phyloP scores from a whole-genome alignment of 2,888 invertebrate species.

The Watsonalla cultraria region DNA sequence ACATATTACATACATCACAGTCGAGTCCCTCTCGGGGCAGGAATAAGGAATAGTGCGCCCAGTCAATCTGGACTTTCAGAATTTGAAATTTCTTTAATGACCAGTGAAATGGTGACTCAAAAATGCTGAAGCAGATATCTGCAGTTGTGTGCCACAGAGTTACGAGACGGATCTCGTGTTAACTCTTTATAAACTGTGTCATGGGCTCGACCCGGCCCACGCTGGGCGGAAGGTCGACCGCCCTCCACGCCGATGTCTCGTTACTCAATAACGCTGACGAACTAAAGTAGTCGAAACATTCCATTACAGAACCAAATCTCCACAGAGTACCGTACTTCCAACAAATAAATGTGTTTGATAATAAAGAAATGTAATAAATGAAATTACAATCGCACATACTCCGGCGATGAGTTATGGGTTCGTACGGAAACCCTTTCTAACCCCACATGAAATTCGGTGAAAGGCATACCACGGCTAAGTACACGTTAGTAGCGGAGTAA shows the following conservation, averaged over 20 bases:
- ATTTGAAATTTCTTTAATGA: no score
- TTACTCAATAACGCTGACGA: slow-evolving; percentile 47
- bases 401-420: slow-evolving; percentile 29
- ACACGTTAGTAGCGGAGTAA: slow-evolving; percentile 44
- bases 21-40: no score
- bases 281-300: slow-evolving; percentile 27
- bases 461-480: slow-evolving; percentile 38
- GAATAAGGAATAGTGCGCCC: no score
- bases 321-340: slow-evolving; percentile 1
- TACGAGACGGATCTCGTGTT: no score
- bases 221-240: slow-evolving; percentile 64
- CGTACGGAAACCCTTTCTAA: slow-evolving; percentile 34
- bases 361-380: not conserved
- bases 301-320: slow-evolving; percentile 17
- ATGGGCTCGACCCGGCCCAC: slow-evolving; percentile 74
- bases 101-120: no score
- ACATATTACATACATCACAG: no score
- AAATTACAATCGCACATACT: slow-evolving; percentile 9
- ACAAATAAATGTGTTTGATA: slow-evolving; percentile 8
- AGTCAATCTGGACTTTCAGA: no score
- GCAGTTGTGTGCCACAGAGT: no score
- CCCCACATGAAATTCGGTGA: slow-evolving; percentile 39
- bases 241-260: slow-evolving; percentile 45
- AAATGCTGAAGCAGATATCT: no score
- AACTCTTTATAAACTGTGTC: slow-evolving; percentile 54